A percentile compares a stretch with the other conserved stretches of the same genome.
Conservation (phyloP, 2,888 invertebrate species). For the Caenorhabditis sp. region DNA sequence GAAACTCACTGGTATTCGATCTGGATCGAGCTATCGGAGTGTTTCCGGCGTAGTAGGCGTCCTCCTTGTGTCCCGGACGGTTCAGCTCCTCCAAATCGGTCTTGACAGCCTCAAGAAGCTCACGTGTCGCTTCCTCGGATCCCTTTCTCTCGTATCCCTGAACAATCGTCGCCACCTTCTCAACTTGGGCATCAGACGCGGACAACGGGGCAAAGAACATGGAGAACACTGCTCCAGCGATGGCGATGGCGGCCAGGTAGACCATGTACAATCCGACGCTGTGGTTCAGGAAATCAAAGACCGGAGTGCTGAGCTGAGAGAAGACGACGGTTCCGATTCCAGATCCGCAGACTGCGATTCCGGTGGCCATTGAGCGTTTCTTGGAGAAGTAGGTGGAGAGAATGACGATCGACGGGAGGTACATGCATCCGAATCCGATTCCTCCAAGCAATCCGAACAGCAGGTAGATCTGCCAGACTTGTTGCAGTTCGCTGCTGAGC, state of each 20-base stretch:
- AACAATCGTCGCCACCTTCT: conserved; percentile 74
- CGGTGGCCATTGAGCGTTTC: conserved; percentile 93
- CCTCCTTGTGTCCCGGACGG: conserved; percentile 90
- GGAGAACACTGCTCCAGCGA: conserved; percentile 93
- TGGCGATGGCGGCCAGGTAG: conserved; percentile 90
- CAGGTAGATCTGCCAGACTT: conserved; percentile 86
- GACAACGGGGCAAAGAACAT: conserved; percentile 88
- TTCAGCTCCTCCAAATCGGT: conserved; percentile 79
- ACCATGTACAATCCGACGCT: conserved; percentile 93
- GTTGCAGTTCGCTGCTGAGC: conserved; percentile 89
- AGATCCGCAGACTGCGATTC: conserved; percentile 95
- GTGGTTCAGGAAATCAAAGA: conserved; percentile 60
- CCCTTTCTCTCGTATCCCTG: conserved; percentile 29
- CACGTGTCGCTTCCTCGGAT: conserved; percentile 56
- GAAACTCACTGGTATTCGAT: conserved; percentile 23
- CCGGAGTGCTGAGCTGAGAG: conserved; percentile 75
- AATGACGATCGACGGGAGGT: conserved; percentile 97
- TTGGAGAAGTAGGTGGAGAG: conserved; percentile 98
- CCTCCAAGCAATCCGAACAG: conserved; percentile 32
- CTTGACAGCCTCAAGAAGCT: conserved; percentile 70
- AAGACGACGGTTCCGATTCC: conserved; percentile 97
- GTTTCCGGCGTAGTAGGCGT: conserved; percentile 93
- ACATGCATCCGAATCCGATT: conserved; percentile 95
- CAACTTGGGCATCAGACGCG: conserved; percentile 75
- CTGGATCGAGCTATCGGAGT: conserved; percentile 85